Percentiles rank a stretch among this genome's conserved stretches.
Conservation (phyloP, 2,113 vertebrate genomes). For the Leptocoma aspasia region DNA sequence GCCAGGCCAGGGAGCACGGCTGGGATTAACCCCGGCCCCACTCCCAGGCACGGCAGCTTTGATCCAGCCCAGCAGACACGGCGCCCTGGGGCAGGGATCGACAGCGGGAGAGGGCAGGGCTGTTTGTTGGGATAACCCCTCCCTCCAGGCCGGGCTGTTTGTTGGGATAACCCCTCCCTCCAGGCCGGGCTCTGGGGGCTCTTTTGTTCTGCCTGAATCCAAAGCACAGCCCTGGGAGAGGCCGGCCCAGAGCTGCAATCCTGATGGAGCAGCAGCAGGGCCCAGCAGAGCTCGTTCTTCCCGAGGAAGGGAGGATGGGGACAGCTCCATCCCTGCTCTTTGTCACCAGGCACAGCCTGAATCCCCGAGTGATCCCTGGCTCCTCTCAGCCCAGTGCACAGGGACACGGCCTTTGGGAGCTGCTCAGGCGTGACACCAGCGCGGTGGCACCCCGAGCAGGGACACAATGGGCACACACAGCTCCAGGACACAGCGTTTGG, state of each 20-base stretch:
- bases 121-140: not conserved
- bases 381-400: not conserved
- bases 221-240: not conserved
- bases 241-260: not conserved
- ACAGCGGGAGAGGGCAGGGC: not conserved
- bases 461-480: not conserved
- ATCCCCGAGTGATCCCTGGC: not conserved
- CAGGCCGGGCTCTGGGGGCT: not conserved
- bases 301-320: not conserved
- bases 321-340: not conserved
- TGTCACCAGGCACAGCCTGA: not conserved
- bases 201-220: not conserved
- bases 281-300: accelerated
- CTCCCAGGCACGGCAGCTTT: not conserved
- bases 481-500: accelerated
- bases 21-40: not conserved
- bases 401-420: not conserved
- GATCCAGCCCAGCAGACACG: not conserved
- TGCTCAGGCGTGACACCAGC: not conserved
- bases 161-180: slow-evolving; percentile 8
- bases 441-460: accelerated
- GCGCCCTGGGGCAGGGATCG: not conserved
- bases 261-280: not conserved
- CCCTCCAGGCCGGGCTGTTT: not conserved
- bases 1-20: not conserved